These are phyloP conservation scores for Euwallacea fornicatus DNA, from an alignment of 1,140 invertebrate species.

Conservation along the genomic window DNA sequence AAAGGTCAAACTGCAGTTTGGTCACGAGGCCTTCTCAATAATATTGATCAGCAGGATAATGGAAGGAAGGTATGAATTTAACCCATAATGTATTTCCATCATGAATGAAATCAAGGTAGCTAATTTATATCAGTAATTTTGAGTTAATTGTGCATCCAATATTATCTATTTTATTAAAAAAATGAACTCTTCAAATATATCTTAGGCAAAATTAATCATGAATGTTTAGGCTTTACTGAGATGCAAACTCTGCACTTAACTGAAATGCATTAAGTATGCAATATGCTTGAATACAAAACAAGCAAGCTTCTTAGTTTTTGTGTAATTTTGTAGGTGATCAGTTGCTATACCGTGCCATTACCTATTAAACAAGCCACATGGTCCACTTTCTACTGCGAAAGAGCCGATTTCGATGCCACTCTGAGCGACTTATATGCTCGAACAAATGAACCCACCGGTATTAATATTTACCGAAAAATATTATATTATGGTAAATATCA, in stretches of 20 bases:
- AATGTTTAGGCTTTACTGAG: too few species aligned
- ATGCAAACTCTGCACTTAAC: too few species aligned
- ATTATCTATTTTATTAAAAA: background rate
- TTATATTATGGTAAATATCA: background rate
- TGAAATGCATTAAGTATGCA: too few species aligned
- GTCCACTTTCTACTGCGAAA: constrained; percentile 69
- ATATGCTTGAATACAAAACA: background rate
- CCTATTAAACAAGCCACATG: constrained; percentile 82
- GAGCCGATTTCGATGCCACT: constrained; percentile 56
- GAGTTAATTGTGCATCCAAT: too few species aligned
- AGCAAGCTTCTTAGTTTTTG: background rate
- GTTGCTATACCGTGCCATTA: constrained; percentile 78
- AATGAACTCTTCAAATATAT: background rate
- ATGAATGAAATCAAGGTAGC: too few species aligned
- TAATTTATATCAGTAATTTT: too few species aligned
- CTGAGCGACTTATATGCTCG: constrained; percentile 47
- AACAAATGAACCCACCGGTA: constrained; percentile 39
- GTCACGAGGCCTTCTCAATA: constrained; percentile 63
- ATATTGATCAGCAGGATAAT: constrained; percentile 53
- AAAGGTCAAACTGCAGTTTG: constrained; percentile 82
- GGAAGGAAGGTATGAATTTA: constrained; percentile 52
- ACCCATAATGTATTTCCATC: too few species aligned
- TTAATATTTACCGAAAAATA: background rate
- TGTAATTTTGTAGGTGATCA: constrained; percentile 53
- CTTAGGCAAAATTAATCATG: too few species aligned